A percentile compares a stretch with the other conserved stretches of the same genome.
These are phyloP conservation scores for Pipistrellus pygmaeus DNA, from an alignment of 2,797 vertebrate genomes.

Conservation along the genomic window DNA sequence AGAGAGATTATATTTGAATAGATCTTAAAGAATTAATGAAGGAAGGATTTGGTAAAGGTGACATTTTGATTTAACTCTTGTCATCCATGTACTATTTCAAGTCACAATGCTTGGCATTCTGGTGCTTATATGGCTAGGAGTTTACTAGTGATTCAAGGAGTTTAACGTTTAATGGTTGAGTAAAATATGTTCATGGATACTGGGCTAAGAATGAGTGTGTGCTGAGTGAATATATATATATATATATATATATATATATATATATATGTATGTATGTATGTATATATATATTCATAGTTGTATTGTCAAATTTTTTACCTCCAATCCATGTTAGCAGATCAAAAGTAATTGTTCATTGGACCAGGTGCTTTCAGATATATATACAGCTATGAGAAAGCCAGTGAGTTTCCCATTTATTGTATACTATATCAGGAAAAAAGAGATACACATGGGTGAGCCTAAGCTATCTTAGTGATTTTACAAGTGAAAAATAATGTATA, in stretches of 20 bases:
- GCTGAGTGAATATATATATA: neutral
- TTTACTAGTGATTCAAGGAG: neutral
- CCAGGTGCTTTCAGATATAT: neutral
- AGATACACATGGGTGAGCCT: neutral
- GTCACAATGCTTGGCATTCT: neutral
- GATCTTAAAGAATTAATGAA: slow-evolving; percentile 6
- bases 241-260: too few species aligned
- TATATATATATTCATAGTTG: neutral
- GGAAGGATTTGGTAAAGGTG: neutral
- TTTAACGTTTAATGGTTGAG: neutral
- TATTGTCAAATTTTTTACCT: neutral
- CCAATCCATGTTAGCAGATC: slow-evolving; percentile 2
- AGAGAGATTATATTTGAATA: neutral
- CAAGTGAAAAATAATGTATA: neutral
- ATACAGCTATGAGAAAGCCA: neutral
- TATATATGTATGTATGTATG: too few species aligned
- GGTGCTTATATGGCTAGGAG: neutral
- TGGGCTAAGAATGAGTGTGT: neutral
- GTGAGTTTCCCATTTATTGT: neutral
- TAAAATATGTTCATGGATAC: neutral
- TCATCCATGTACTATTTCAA: neutral
- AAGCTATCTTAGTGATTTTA: slow-evolving; percentile 9
- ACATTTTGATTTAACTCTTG: neutral
- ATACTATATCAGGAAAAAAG: neutral
- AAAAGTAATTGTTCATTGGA: slow-evolving; percentile 12